Percentiles rank a stretch among this genome's conserved stretches.
phyloP scores from a whole-genome alignment of 2,113 vertebrate species.

The Arvicanthis niloticus region DNA sequence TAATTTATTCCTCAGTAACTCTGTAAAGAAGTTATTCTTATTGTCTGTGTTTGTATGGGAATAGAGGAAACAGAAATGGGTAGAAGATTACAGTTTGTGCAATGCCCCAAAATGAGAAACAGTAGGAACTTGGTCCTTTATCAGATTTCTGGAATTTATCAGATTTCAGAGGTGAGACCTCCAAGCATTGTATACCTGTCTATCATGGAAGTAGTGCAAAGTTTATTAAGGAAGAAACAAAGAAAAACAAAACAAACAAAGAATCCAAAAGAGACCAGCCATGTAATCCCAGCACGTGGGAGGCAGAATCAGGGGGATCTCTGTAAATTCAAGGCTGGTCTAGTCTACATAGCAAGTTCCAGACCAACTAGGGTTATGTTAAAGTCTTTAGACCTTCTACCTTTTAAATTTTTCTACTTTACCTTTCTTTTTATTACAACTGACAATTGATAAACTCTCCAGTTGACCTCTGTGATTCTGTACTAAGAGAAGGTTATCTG shows the following conservation, averaged over 20 bases:
- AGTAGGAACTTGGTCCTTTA: neutral
- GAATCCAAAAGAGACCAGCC: neutral
- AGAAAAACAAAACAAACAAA: neutral
- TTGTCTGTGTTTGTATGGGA: neutral
- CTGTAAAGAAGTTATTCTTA: neutral
- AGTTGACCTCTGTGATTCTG: neutral
- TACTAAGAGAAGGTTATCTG: neutral
- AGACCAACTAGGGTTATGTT: neutral
- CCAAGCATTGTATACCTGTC: neutral
- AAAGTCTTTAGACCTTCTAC: neutral
- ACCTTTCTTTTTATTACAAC: neutral
- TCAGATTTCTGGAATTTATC: neutral
- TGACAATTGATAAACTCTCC: neutral
- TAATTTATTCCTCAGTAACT: conserved; percentile 40
- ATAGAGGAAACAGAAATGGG: conserved; percentile 9
- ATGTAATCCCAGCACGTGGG: neutral
- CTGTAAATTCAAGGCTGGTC: neutral
- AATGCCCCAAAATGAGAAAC: neutral
- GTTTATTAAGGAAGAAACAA: conserved; percentile 28
- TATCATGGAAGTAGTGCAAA: neutral
- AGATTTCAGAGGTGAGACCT: neutral
- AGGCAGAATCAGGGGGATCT: neutral
- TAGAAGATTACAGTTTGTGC: conserved; percentile 15
- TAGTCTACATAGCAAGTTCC: neutral
- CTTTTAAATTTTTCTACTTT: neutral